phyloP scores from a whole-genome alignment of 2,888 invertebrate genomes.

The Panzeria rudis region DNA sequence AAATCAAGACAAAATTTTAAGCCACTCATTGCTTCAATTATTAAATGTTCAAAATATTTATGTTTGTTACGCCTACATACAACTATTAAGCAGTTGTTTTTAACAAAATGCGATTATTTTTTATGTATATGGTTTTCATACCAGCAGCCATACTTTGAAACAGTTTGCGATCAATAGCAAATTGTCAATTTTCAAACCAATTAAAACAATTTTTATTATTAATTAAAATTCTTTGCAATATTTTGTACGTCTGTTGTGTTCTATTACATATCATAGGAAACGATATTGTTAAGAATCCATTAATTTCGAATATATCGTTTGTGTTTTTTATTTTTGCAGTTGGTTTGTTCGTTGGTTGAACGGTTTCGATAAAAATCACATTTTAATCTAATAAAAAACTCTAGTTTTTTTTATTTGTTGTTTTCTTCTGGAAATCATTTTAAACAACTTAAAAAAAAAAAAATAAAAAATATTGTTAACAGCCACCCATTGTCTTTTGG shows the following conservation, averaged over 20 bases:
- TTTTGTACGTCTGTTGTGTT: background rate
- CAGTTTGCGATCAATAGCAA: constrained; percentile 45
- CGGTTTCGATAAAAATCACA: constrained; percentile 39
- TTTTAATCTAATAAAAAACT: constrained; percentile 52
- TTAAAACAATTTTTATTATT: constrained; percentile 63
- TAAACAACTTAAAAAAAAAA: background rate
- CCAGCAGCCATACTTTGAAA: constrained; percentile 34
- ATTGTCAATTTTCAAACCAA: constrained; percentile 39
- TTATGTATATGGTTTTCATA: background rate
- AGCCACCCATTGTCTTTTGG: constrained; percentile 62
- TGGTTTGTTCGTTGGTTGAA: background rate
- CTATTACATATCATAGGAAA: constrained; percentile 23
- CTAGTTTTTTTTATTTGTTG: constrained; percentile 4
- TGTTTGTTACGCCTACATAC: constrained; percentile 67
- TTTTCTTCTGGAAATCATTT: constrained; percentile 8
- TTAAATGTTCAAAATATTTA: constrained; percentile 67
- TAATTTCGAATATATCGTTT: constrained; percentile 37
- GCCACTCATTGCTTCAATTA: constrained; percentile 54
- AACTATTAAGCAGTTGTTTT: constrained; percentile 56
- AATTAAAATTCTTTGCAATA: constrained; percentile 62
- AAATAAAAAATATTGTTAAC: constrained; percentile 22
- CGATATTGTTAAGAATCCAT: constrained; percentile 55
- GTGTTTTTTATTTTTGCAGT: background rate
- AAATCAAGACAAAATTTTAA: constrained; percentile 2
- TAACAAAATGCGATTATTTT: constrained; percentile 20